Evolutionary conservation across 1,140 invertebrate genomes (phyloP).

Genomic region (Drosophila orosa): DNA sequence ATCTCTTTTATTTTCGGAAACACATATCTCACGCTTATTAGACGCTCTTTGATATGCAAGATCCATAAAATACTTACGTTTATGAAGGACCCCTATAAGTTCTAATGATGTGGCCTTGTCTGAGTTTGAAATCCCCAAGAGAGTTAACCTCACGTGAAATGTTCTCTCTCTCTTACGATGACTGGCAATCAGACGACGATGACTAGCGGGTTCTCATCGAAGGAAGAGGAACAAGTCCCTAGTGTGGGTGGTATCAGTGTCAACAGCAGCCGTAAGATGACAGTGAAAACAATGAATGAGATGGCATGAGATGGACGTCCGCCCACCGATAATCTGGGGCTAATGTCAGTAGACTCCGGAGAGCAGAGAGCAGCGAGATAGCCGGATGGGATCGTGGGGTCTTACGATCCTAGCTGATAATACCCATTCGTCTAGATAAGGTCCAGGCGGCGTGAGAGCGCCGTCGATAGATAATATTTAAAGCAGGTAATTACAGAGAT

Average conservation of each 20-base stretch:
- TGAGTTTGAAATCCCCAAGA: conserved; percentile 2
- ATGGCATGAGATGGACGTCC: background rate
- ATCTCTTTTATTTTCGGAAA: conserved; percentile 3
- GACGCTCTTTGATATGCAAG: background rate
- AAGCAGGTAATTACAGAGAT: background rate
- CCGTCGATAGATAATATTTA: conserved; percentile 34
- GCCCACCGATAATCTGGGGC: conserved; percentile 8
- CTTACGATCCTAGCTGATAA: conserved; percentile 16
- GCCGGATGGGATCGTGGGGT: background rate
- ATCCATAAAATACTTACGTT: conserved; percentile 2
- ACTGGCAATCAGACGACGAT: conserved; percentile 4
- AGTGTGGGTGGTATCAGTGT: background rate
- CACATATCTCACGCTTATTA: conserved; percentile 1
- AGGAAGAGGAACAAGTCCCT: background rate
- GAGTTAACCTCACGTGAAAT: conserved; percentile 9
- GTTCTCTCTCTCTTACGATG: background rate
- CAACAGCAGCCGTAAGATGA: conserved; percentile 9
- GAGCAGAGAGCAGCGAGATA: background rate
- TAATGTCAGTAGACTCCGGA: conserved; percentile 3
- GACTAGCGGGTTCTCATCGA: conserved; percentile 16
- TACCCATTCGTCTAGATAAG: conserved; percentile 29
- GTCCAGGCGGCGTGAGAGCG: conserved; percentile 11
- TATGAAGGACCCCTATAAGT: conserved; percentile 1
- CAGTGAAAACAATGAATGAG: conserved; percentile 47
- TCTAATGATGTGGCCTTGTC: conserved; percentile 1